Evolutionary conservation across 2,888 invertebrate species (phyloP).

Genomic region (Syrphus vitripennis): DNA sequence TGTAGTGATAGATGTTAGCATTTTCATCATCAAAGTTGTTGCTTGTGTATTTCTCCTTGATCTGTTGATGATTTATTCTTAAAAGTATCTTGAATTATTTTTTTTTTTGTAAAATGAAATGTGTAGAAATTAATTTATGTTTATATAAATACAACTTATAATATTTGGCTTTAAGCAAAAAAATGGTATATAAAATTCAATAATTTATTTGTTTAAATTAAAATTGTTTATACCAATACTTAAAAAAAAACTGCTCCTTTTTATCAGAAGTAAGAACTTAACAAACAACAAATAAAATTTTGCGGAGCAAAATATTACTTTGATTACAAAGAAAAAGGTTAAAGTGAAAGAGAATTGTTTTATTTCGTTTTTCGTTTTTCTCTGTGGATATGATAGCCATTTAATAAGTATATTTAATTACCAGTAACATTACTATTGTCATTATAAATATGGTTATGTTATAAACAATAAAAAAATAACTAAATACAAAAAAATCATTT

Average conservation of each 20-base stretch:
- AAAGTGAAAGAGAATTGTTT: neutral
- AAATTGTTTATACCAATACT: neutral
- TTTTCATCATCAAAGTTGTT: constrained; percentile 19
- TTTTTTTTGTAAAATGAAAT: constrained; percentile 32
- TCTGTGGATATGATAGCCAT: constrained; percentile 43
- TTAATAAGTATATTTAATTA: constrained; percentile 38
- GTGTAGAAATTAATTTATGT: constrained; percentile 42
- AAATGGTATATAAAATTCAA: constrained; percentile 33
- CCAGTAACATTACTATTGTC: constrained; percentile 34
- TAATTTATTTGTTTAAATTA: constrained; percentile 55
- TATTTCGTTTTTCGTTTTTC: constrained; percentile 4
- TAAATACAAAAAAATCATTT: constrained; percentile 46
- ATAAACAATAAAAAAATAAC: constrained; percentile 43
- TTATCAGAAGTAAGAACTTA: neutral
- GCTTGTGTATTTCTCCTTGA: constrained; percentile 6
- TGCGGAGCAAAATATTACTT: neutral
- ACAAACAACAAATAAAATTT: neutral
- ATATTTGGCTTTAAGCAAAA: constrained; percentile 45
- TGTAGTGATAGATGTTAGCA: constrained; percentile 25
- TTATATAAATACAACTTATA: constrained; percentile 20
- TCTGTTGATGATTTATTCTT: constrained; percentile 16
- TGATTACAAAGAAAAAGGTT: constrained; percentile 10
- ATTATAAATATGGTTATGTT: constrained; percentile 47
- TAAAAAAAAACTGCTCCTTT: neutral
- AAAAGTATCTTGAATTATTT: neutral